Conservation (phyloP, 1,140 invertebrate genomes). For the Teleopsis dalmanni region DNA sequence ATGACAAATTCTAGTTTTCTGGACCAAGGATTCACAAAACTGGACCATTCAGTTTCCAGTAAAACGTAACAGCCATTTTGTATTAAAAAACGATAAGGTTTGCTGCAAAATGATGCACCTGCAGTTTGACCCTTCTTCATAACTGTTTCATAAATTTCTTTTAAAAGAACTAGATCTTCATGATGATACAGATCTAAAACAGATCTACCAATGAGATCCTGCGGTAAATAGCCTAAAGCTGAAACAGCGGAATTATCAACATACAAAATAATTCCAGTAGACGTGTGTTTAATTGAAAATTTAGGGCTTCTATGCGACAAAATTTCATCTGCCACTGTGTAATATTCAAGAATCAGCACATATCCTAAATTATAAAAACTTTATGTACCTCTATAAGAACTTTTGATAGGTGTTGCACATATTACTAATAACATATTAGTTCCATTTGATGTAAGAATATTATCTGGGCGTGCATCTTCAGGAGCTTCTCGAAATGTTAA, state of each 20-base stretch:
- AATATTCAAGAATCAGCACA: background rate
- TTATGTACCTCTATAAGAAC: slow-evolving; percentile 65
- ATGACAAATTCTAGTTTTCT: slow-evolving; percentile 84
- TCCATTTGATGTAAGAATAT: slow-evolving; percentile 27
- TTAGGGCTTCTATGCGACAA: slow-evolving; percentile 47
- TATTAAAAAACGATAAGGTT: slow-evolving; percentile 64
- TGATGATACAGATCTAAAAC: slow-evolving; percentile 84
- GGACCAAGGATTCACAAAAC: slow-evolving; percentile 91
- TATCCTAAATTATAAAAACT: background rate
- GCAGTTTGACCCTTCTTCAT: slow-evolving; percentile 49
- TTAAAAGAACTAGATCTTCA: slow-evolving; percentile 70
- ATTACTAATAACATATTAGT: slow-evolving; percentile 60
- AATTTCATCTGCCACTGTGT: slow-evolving; percentile 56
- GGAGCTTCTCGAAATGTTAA: slow-evolving; percentile 58
- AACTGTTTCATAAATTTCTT: slow-evolving; percentile 77
- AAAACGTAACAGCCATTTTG: slow-evolving; percentile 77
- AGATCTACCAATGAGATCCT: slow-evolving; percentile 75
- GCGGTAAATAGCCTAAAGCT: slow-evolving; percentile 79
- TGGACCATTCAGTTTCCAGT: slow-evolving; percentile 87
- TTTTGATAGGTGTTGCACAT: slow-evolving; percentile 61
- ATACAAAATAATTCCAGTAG: slow-evolving; percentile 64
- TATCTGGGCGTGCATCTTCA: slow-evolving; percentile 42
- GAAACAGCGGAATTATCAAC: slow-evolving; percentile 71
- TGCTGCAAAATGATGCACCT: slow-evolving; percentile 63
- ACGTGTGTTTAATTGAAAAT: slow-evolving; percentile 71